A percentile compares a stretch with the other conserved stretches of the same genome.
Conservation (phyloP, 2,888 invertebrate genomes). For the Phengaris arion region DNA sequence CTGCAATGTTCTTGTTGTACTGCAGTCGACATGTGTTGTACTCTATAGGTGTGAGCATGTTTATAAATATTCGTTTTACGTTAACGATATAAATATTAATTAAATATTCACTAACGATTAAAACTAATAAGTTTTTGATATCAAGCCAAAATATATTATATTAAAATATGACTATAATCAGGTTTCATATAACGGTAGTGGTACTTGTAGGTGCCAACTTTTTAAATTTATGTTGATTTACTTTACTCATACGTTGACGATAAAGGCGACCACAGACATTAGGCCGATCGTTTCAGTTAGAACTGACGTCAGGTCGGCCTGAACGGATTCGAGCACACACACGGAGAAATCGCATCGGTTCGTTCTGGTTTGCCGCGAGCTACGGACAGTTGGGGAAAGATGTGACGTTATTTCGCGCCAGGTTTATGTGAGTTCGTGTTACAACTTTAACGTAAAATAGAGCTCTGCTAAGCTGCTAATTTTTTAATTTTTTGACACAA, state of each 20-base stretch:
- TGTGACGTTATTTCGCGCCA: too few relatives aligned
- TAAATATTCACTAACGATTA: neutral
- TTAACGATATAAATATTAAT: neutral
- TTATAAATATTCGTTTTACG: conserved; percentile 15
- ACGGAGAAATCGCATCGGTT: too few relatives aligned
- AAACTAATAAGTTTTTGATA: conserved; percentile 4
- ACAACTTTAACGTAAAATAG: too few relatives aligned
- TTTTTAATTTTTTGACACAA: too few relatives aligned
- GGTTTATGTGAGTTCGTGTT: too few relatives aligned
- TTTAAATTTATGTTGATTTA: neutral
- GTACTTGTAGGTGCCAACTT: neutral
- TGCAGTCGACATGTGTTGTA: neutral
- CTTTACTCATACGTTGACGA: neutral
- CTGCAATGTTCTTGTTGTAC: neutral
- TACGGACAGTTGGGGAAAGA: too few relatives aligned
- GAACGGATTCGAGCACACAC: too few relatives aligned
- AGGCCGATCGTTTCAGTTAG: too few relatives aligned
- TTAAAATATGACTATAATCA: neutral
- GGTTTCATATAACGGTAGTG: neutral
- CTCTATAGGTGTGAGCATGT: neutral
- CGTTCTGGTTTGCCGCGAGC: too few relatives aligned
- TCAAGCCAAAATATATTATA: neutral
- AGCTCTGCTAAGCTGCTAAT: too few relatives aligned
- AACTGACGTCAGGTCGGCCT: too few relatives aligned
- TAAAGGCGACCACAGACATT: neutral